Evolutionary conservation across 2,888 invertebrate species (phyloP).

Genomic region (Pinctada fucata): DNA sequence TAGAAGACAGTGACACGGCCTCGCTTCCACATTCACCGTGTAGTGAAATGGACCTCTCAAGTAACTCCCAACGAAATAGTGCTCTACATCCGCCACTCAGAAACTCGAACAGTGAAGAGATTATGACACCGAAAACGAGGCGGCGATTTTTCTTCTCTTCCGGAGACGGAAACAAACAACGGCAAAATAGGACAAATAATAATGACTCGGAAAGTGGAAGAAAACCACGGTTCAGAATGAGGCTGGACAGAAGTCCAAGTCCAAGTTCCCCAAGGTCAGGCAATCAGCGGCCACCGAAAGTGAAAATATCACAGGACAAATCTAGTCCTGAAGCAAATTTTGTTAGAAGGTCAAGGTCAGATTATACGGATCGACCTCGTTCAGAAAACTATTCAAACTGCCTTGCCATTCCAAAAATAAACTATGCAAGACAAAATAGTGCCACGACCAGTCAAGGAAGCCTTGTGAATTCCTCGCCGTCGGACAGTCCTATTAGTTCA

Average conservation of each 20-base stretch:
- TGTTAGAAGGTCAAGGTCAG: constrained; percentile 50
- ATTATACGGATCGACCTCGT: constrained; percentile 58
- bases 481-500: constrained; percentile 54
- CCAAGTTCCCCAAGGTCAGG: constrained; percentile 46
- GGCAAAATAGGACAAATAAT: constrained; percentile 40
- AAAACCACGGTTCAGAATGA: constrained; percentile 50
- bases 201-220: constrained; percentile 44
- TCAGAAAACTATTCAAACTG: constrained; percentile 63
- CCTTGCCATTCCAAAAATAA: constrained; percentile 66
- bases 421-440: constrained; percentile 48
- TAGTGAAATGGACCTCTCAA: constrained; percentile 59
- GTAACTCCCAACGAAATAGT: constrained; percentile 36
- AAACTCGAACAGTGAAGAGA: constrained; percentile 60
- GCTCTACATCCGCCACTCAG: constrained; percentile 49
- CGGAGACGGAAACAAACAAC: constrained; percentile 37
- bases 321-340: constrained; percentile 56
- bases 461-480: constrained; percentile 45
- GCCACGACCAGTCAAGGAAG: constrained; percentile 37
- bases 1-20: constrained; percentile 67
- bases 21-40: constrained; percentile 67
- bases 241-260: constrained; percentile 54
- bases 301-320: constrained; percentile 54
- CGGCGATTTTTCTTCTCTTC: constrained; percentile 53
- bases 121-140: constrained; percentile 53
- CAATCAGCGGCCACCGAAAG: constrained; percentile 49